Base-by-base conservation (phyloP, 1,140 invertebrate genomes). In the Luehdorfia chinensis region DNA sequence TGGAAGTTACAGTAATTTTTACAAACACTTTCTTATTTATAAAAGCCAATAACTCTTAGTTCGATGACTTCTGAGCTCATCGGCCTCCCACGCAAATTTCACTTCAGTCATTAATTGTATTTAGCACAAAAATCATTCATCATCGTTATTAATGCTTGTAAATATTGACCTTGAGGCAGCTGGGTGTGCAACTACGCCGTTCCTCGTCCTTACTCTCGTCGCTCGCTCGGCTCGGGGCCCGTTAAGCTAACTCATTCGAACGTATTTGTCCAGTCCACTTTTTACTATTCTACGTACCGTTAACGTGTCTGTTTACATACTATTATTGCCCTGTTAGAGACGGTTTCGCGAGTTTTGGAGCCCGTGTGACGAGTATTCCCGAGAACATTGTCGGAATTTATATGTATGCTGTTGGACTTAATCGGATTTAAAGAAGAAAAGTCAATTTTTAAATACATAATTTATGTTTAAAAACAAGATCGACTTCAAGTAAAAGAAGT, bases 241-340 rank as follows among this genome's bases (percentile, higher is more conserved):
- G 80, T 81, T 85, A 85, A 81, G 65, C 66, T 83, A 81, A 84
- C 75, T 59, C 66, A 76, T 71, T 65, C 65, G 65, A 66, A 64
- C 70, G 68, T 77, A 83, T 83, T 85, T 85, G 78, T 83, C 70
- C 67, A 79, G 77, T 80, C 75, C 63, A 81, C 76, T 83, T 85
- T 85, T 85, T 85, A 83, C 81, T 62, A 83, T 84, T 73, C 69
- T 59, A 55, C 49, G 58, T 75, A 75, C 81, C 78, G 81, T 83
- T 85, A 83, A 45, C 54, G 47, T 66, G 59, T 28, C 39, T 79
- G 72, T 85, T 80, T 80, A 71, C 74, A 59, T 66, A 72, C 59
- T 63, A 80, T 79, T 83, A 83, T 83, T 81, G 66, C 69, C 70
- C 59, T 67, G 61, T 66, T 67, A 70, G 63, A 61, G 51, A 63